Base-by-base conservation (phyloP, 2,888 invertebrate species). In the Exocentrus adspersus region DNA sequence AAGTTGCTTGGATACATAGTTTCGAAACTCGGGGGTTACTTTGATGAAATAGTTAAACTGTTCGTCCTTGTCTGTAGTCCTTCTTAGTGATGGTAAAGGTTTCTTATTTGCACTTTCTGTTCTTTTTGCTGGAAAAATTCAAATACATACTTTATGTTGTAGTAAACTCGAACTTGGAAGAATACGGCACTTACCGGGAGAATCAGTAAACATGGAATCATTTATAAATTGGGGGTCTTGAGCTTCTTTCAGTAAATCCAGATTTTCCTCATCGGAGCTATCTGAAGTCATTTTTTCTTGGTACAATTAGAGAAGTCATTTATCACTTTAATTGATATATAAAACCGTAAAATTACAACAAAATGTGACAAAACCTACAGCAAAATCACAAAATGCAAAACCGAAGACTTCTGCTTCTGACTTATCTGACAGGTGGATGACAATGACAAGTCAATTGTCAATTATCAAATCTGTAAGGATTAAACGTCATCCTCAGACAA, bases 11-110 rank as follows among this genome's bases (percentile, higher is more conserved):
- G 85, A 85, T 53, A 87, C 85, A 62, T 78, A 81, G 32, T 80
- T 83, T 72, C 86, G 86, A 79, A 87, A 82, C 69, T 85, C 83
- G 14, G 83, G 82, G 2, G 87, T 86, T 1, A 87, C 85, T 72
- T 84, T 73, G n/a, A 80, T 84, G 0, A 85, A 81, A 76, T 24
- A 24, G 14, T 86, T 86, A 71, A 86, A 87, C 68, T 87, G 86
- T 67, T 86, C 86, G 37, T 84, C 81, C 6, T 86, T 79, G 65
- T 80, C 82, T 20, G 67, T 67, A 3, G 54, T 37, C 19, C 62
- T 71, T 43, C 80, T 67, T 58, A 78, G 60, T 2, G 79, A 80
- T 20, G 75, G 73, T 10, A 60, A 24, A 16, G 28, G 54, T 10
- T 42, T 52, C 24, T 60, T 32, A 17, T 52, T 37, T 41, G 12